phyloP scores from a whole-genome alignment of 2,113 vertebrate genomes.

The Sturnira hondurensis region DNA sequence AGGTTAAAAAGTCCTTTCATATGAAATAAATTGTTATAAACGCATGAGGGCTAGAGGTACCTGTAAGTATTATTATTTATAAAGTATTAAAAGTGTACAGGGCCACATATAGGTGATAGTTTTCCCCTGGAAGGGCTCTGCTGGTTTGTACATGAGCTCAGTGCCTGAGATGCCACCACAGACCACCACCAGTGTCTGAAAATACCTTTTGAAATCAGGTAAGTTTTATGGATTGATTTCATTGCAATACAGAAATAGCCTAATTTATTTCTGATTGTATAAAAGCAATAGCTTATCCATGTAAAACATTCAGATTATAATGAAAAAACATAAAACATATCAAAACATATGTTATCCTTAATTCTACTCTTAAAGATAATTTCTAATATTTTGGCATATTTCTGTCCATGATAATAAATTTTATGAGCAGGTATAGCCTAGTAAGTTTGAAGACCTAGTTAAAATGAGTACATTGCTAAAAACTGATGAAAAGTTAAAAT shows the following conservation, averaged over 20 bases:
- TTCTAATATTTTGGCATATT: background rate
- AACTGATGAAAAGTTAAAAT: background rate
- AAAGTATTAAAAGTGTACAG: background rate
- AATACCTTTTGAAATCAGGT: background rate
- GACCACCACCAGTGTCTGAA: background rate
- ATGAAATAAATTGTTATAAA: conserved; percentile 37
- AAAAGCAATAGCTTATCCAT: background rate
- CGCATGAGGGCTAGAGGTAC: background rate
- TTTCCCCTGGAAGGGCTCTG: background rate
- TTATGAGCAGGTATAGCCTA: background rate
- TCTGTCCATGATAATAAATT: background rate
- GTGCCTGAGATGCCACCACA: background rate
- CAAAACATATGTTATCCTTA: background rate
- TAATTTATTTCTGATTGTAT: background rate
- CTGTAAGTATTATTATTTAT: conserved; percentile 47
- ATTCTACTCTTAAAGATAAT: background rate
- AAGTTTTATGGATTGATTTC: background rate
- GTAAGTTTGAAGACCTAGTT: background rate
- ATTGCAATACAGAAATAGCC: background rate
- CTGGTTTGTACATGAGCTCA: background rate
- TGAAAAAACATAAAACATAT: background rate
- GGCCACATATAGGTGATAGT: background rate
- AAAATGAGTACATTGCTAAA: background rate
- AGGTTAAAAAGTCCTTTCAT: conserved; percentile 38
- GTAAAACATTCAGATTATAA: background rate